Evolutionary conservation across 2,888 invertebrate genomes (phyloP).

Genomic region (Acronicta leporina): DNA sequence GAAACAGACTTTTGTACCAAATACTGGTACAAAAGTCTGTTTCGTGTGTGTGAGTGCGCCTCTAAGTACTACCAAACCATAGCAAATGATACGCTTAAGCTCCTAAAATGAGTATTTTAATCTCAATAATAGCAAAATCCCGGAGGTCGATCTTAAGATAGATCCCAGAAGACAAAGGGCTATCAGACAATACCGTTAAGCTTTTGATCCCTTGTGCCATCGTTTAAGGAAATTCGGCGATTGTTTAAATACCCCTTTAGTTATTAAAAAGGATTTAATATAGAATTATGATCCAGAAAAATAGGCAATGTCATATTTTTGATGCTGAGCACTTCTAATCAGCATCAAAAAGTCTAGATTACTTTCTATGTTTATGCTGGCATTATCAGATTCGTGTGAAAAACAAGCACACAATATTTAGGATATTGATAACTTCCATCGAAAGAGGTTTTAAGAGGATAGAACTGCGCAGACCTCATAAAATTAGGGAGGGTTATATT

Average conservation of each 20-base stretch:
- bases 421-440: no score
- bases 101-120: conserved; percentile 19
- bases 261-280: conserved; percentile 9
- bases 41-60: background rate
- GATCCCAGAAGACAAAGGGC: conserved; percentile 37
- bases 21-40: no score
- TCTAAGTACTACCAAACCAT: background rate
- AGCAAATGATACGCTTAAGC: conserved; percentile 11
- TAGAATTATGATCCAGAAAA: background rate
- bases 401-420: no score
- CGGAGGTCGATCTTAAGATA: conserved; percentile 10
- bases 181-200: conserved; percentile 38
- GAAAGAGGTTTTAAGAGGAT: no score
- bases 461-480: no score
- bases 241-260: conserved; percentile 29
- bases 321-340: no score
- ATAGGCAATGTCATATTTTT: background rate
- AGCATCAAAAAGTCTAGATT: background rate
- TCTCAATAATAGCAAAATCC: conserved; percentile 17
- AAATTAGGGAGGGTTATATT: no score
- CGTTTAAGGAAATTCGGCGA: conserved; percentile 22
- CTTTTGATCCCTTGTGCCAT: conserved; percentile 39
- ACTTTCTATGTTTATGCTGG: no score
- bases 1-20: no score
- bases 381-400: no score